Evolutionary conservation across 92 coral and sea anemone species (phyloP).

Genomic region (Porites divaricata): DNA sequence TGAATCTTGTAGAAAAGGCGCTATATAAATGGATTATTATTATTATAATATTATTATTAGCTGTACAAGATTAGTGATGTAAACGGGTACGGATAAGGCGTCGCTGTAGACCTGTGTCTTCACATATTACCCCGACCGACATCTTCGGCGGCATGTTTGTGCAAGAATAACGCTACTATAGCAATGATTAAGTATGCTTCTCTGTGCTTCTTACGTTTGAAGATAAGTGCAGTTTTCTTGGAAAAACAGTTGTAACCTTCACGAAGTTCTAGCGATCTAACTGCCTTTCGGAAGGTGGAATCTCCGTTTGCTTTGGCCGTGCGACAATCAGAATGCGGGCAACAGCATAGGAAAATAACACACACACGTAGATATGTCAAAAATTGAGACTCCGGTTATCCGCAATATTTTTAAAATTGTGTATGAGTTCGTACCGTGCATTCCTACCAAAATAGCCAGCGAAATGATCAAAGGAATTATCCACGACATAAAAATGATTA

Average conservation of each 20-base stretch:
- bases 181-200: slow-evolving; percentile 3
- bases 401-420: slow-evolving; percentile 5
- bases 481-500: not conserved
- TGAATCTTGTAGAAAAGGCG: too few species aligned
- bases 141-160: too few species aligned
- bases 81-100: too few species aligned
- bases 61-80: too few species aligned
- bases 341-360: not conserved
- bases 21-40: too few species aligned
- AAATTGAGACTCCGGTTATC: slow-evolving; percentile 14
- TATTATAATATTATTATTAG: too few species aligned
- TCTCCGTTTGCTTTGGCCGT: not conserved
- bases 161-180: slow-evolving; percentile 10
- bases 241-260: not conserved
- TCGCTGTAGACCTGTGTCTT: too few species aligned
- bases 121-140: too few species aligned
- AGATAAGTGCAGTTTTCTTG: not conserved
- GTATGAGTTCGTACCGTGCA: slow-evolving; percentile 11
- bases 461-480: slow-evolving; percentile 15
- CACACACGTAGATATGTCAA: slow-evolving; percentile 16
- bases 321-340: slow-evolving; percentile 1
- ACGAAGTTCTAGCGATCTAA: not conserved
- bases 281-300: not conserved
- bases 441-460: not conserved
- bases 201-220: slow-evolving; percentile 9